Evolutionary conservation across 2,888 invertebrate species (phyloP), one percentile per base, ranked within the genome.

Genomic region (Diaprepes abbreviatus): DNA sequence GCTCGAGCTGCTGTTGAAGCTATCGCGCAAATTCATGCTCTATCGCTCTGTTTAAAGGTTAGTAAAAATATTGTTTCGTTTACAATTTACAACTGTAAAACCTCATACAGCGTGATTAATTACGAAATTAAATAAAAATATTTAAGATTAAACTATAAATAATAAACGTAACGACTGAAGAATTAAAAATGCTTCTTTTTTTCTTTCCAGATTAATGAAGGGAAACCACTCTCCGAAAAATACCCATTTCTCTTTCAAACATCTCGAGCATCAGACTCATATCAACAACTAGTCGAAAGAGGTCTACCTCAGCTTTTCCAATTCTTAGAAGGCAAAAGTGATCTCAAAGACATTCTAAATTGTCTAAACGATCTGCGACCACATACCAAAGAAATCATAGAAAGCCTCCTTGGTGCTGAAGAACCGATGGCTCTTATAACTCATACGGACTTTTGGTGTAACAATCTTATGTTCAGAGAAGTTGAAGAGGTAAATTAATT

Each of bases 371-470:
- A 85, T 0, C 83, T 90, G 3, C 86, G 91, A 72, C 89, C 91
- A 0, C 87, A 89, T 68, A 93, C 92, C 9, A 91, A 92, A 77
- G 88, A 90, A 14, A 86, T 93, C 48, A 91, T 93, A 19, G 90
- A 91, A 16, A 89, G 89, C 1, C 84, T 93, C 5, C 83, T 93
- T 28, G 88, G 90, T 48, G 92, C 93, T 0, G 88, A 90, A 54
- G 92, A 91, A 78, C 93, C 93, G 0, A 83, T 90, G 77, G 91
- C 93, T 0, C 86, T 93, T 4, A 90, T 93, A 69, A 93, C 92
- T 0, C 93, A 93, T 82, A 93, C 93, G 0, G 93, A 93, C 80
- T 93, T 93, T 82, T 93, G 93, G 93, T 73, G 73, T 38, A 73
- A 73, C 57, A 73, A 73, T 58, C 45, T 73, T 5, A 73, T 73